Conservation (phyloP, 2,113 vertebrate species). For the Carettochelys insculpta region DNA sequence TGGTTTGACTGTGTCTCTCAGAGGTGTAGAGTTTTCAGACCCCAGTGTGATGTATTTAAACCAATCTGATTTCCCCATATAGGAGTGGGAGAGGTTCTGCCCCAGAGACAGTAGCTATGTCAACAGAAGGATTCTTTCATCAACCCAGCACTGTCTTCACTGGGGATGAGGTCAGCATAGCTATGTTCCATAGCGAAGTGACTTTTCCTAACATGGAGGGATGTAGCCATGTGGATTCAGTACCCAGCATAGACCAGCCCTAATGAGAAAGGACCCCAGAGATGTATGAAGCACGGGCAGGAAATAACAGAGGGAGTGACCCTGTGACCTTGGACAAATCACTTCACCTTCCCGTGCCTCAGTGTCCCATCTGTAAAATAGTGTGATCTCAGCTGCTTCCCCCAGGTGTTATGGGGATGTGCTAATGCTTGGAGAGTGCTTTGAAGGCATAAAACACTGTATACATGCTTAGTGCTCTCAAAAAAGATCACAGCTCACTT, state of each 20-base stretch:
- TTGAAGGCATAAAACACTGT: neutral
- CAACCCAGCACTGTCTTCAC: neutral
- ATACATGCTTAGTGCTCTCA: slow-evolving; percentile 22
- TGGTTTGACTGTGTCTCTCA: neutral
- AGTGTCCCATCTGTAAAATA: neutral
- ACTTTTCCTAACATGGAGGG: neutral
- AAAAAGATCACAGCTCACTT: slow-evolving; percentile 3
- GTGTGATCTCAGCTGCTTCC: neutral
- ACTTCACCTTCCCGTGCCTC: neutral
- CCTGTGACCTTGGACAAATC: neutral
- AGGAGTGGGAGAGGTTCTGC: too few relatives aligned
- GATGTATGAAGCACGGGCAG: slow-evolving; percentile 56
- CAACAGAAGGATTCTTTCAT: too few relatives aligned
- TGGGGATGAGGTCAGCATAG: too few relatives aligned
- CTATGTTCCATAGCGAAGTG: neutral
- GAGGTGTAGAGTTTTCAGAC: neutral
- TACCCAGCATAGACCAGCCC: neutral
- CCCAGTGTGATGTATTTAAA: neutral
- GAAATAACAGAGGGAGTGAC: slow-evolving; percentile 49
- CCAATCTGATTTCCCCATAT: neutral
- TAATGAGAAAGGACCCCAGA: slow-evolving; percentile 54
- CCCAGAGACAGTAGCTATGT: too few relatives aligned
- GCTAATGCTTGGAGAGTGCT: neutral
- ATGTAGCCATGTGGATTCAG: neutral
- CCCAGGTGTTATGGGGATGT: neutral